A percentile compares a stretch with the other conserved stretches of the same genome.
Conservation (phyloP, 2,797 vertebrate genomes). For the Ambastaia sidthimunki region DNA sequence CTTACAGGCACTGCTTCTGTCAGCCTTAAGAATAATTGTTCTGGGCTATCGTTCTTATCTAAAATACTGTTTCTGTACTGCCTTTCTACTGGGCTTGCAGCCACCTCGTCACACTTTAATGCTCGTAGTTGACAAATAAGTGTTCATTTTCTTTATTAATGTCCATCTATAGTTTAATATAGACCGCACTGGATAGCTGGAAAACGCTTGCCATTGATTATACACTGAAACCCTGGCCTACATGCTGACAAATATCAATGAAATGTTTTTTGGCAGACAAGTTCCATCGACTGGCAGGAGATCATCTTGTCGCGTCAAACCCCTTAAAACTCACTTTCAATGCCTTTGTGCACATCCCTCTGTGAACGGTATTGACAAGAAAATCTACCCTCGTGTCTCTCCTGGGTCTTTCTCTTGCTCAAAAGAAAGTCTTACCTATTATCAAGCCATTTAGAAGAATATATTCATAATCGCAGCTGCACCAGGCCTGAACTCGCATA, state of each 20-base stretch:
- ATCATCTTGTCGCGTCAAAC: constrained; percentile 68
- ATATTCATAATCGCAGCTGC: constrained; percentile 38
- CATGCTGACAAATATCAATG: constrained; percentile 40
- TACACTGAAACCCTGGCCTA: constrained; percentile 48
- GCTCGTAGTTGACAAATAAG: constrained; percentile 60
- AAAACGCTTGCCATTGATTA: constrained; percentile 63
- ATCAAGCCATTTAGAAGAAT: constrained; percentile 38
- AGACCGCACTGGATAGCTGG: background rate
- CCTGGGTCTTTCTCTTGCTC: constrained; percentile 1
- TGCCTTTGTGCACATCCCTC: constrained; percentile 57
- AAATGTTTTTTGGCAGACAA: constrained; percentile 70
- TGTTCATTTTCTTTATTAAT: constrained; percentile 60
- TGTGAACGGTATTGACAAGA: constrained; percentile 53
- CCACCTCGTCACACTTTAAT: constrained; percentile 62
- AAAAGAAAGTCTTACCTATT: constrained; percentile 22
- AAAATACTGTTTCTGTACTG: constrained; percentile 49
- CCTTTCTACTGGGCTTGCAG: constrained; percentile 27
- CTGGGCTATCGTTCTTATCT: constrained; percentile 57
- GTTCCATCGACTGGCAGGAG: constrained; percentile 67
- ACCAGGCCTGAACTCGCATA: background rate
- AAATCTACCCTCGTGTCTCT: constrained; percentile 54
- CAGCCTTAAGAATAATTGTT: constrained; percentile 29
- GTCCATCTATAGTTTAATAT: constrained; percentile 44
- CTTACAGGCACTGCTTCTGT: constrained; percentile 34
- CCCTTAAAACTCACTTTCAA: constrained; percentile 58